Evolutionary conservation across 2,797 vertebrate species (phyloP), one percentile per base, ranked within the genome.

Genomic region (Pseudopleuronectes americanus): DNA sequence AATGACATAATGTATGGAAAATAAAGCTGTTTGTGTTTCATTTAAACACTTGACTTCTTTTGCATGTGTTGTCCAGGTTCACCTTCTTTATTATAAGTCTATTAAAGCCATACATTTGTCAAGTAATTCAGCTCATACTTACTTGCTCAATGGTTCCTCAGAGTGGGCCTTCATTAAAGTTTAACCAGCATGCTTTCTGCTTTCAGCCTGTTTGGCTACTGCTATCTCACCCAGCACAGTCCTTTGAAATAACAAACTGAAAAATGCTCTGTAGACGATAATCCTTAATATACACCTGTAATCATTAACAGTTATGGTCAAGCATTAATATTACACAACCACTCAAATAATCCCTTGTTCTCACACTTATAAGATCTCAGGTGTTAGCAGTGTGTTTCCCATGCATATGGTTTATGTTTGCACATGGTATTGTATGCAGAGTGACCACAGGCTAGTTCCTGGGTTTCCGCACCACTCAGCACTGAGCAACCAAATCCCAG

Each of bases 401-500:
- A 51, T 17, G 9, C 22, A 47, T 53, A 28, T 48, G 28, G 55
- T 45, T 10, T 17, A 13, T 45, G 13, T 19, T 1, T 47, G 6
- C 12, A 4, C 43, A 26, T 26, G 14, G 21, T 23, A 56, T 71
- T 2, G 14, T 24, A 58, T 73, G 31, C 54, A 57, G 55, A 57
- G 77, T 69, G 67, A 63, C 71, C 75, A 48, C 76, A 71, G 75
- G 19, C 57, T 68, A 69, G 74, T 90, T 90, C 36, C 68, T 87
- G 84, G 80, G 73, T 87, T 92, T 92, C 89, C 38, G 75, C 79
- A 87, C 76, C 62, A 84, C 87, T 93, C 91, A 93, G 91, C 91
- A 92, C 76, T 90, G 74, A 68, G 78, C 71, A 61, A 89, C 72
- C 85, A 92, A 93, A 93, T 93, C 92, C 91, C 92, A 93, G 92